Percentiles rank a stretch among this genome's conserved stretches.
Conservation (phyloP, 1,140 invertebrate genomes). For the Wiebesia pumilae region DNA sequence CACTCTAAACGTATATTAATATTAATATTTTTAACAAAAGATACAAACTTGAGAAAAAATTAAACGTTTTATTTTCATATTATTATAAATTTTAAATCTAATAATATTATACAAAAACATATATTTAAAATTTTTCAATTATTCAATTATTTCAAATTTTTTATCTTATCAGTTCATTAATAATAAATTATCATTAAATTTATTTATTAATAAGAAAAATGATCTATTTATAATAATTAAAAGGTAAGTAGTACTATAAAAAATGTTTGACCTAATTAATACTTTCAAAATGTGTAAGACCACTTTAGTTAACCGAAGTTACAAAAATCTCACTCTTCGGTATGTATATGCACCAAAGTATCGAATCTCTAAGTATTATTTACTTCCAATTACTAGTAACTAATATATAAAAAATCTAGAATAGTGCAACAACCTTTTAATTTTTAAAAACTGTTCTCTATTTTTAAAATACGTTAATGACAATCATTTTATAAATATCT, state of each 20-base stretch:
- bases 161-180: neutral
- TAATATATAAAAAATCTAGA: neutral
- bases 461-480: neutral
- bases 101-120: too few relatives aligned
- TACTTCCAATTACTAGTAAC: neutral
- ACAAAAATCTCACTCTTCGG: neutral
- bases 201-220: neutral
- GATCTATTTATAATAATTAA: neutral
- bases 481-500: too few relatives aligned
- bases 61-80: too few relatives aligned
- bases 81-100: too few relatives aligned
- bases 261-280: neutral
- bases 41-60: too few relatives aligned
- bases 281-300: constrained; percentile 25
- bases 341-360: neutral
- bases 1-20: too few relatives aligned
- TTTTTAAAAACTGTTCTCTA: neutral
- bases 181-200: neutral
- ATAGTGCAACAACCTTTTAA: neutral
- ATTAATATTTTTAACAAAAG: too few relatives aligned
- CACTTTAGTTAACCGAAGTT: constrained; percentile 5
- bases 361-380: neutral
- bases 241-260: neutral
- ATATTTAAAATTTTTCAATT: too few relatives aligned
- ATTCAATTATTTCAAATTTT: too few relatives aligned